phyloP scores from a whole-genome alignment of 1,140 invertebrate genomes.

The Dolichoris vasculosae region DNA sequence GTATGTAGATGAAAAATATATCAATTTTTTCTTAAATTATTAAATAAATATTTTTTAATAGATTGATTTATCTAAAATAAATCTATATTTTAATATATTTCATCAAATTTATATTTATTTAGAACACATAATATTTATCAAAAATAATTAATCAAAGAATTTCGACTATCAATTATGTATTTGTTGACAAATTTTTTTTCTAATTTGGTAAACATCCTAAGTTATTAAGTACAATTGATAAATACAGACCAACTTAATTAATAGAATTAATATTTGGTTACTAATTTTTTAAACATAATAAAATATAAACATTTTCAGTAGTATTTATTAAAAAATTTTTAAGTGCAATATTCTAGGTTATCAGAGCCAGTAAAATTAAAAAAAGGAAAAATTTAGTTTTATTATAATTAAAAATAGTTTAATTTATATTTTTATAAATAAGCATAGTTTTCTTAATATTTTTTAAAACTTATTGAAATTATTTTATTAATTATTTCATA shows the following conservation, averaged over 20 bases:
- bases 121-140: too few relatives aligned
- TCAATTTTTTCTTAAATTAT: too few relatives aligned
- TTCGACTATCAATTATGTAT: background rate
- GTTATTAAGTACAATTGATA: too few relatives aligned
- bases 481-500: background rate
- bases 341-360: too few relatives aligned
- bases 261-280: background rate
- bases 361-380: too few relatives aligned
- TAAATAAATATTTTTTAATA: background rate
- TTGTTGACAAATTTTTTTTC: too few relatives aligned
- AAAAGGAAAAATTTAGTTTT: background rate
- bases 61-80: background rate
- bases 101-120: too few relatives aligned
- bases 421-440: background rate
- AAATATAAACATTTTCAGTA: background rate
- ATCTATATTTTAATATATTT: too few relatives aligned
- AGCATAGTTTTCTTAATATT: background rate
- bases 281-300: background rate
- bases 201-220: too few relatives aligned
- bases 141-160: too few relatives aligned
- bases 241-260: too few relatives aligned
- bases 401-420: background rate
- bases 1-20: too few relatives aligned
- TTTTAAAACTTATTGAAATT: constrained; percentile 10
- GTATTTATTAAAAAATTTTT: background rate